Base-by-base conservation (phyloP, 2,888 invertebrate genomes). In the Rhopalosiphum nymphaeae region DNA sequence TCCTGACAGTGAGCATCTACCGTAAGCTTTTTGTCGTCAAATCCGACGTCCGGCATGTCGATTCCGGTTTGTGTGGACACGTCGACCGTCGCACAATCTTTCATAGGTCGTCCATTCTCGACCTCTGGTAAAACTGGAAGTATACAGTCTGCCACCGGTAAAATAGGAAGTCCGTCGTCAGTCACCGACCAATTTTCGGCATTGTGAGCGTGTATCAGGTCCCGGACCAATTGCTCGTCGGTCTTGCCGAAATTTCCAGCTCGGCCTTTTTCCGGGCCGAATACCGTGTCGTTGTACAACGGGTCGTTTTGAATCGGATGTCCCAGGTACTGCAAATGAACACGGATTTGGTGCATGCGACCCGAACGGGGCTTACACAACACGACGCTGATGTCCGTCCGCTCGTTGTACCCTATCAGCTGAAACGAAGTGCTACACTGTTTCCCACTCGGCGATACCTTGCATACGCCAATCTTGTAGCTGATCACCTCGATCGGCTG, bases 291-390 rank as follows among this genome's bases (percentile, higher is more conserved):
- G 96, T 99, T 99, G 96, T 99, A 99, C 4, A 99, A 96, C 0
- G 99, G 98, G 96, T 99, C 99, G 96, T 99, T 99, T 21, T 99
- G 98, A 94, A 99, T 99, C 29, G 99, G 99, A 96, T 98, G 98
- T 86, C 99, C 99, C 95, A 99, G 97, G 96, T 98, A 99, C 96
- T 99, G 99, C 95, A 99, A 97, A 96, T 99, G 99, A 56, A 99
- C 99, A 95, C 99, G 97, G 95, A 99, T 99, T 96, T 99, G 99
- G 96, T 99, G 99, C 98, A 99, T 99, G 95, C 99, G 97, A 2
- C 99, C 99, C 0, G 99, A 99, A 95, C 98, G 97, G 1, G 99
- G 99, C 95, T 98, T 97, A 96, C 99, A 99, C 57, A 98, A 97
- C 13, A 99, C 99, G 46, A 99, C 98, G 95, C 99, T 99, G 0